These are phyloP conservation scores for Caenorhabditis sp. DNA, from an alignment of 2,888 invertebrate genomes.

Conservation along the genomic window DNA sequence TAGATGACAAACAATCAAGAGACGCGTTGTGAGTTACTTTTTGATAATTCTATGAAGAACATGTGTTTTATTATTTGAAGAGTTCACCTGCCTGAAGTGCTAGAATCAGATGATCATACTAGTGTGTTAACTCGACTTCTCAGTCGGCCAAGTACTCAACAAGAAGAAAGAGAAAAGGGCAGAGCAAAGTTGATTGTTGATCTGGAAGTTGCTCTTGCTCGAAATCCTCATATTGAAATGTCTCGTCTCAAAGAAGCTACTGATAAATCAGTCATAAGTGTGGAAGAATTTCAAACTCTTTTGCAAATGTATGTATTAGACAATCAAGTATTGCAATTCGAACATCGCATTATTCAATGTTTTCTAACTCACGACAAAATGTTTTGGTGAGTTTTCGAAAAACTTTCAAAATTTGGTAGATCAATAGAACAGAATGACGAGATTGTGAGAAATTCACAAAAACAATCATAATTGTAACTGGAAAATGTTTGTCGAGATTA, in stretches of 20 bases:
- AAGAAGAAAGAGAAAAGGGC: constrained; percentile 35
- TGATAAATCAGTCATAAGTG: constrained; percentile 33
- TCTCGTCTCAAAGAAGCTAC: constrained; percentile 36
- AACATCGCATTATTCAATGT: constrained; percentile 36
- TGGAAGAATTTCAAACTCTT: constrained; percentile 34
- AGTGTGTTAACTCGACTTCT: constrained; percentile 37
- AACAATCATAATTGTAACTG: no score
- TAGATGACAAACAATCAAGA: background rate
- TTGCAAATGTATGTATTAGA: constrained; percentile 40
- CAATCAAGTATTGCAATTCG: constrained; percentile 28
- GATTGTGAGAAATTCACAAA: no score
- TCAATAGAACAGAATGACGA: no score
- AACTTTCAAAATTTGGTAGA: background rate
- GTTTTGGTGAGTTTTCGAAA: constrained; percentile 30
- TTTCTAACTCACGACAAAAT: constrained; percentile 35
- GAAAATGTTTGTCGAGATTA: no score
- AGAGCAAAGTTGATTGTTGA: constrained; percentile 34
- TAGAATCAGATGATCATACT: constrained; percentile 28
- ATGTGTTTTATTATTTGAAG: background rate
- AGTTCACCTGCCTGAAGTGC: constrained; percentile 33
- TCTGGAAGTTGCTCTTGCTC: constrained; percentile 23
- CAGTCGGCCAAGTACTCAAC: constrained; percentile 25
- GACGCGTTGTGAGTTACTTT: background rate
- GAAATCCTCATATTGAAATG: constrained; percentile 37
- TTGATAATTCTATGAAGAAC: background rate